Evolutionary conservation across 2,797 vertebrate species (phyloP).

Genomic region (Mus caroli): DNA sequence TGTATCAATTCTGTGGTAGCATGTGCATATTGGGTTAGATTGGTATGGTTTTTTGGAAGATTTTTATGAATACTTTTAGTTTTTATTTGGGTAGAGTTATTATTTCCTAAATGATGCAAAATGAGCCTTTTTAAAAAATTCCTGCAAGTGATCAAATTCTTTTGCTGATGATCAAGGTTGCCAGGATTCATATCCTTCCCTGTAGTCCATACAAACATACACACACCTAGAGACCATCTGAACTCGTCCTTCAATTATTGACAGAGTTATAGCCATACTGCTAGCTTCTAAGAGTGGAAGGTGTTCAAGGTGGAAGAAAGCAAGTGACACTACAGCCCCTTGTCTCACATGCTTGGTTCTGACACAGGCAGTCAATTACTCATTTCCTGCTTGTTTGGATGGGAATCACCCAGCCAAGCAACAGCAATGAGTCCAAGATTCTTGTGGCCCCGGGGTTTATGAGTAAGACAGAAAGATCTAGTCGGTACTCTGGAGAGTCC

Average conservation of each 20-base stretch:
- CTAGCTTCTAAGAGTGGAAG: slow-evolving; percentile 53
- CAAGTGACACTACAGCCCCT: background rate
- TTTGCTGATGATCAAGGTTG: slow-evolving; percentile 42
- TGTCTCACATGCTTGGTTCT: background rate
- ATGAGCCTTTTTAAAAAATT: background rate
- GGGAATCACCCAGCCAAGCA: slow-evolving; percentile 8
- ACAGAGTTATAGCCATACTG: slow-evolving; percentile 47
- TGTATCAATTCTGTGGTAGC: background rate
- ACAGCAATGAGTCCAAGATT: background rate
- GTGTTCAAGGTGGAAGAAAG: background rate
- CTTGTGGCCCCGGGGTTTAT: slow-evolving; percentile 5
- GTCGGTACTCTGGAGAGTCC: background rate
- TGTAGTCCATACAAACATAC: background rate
- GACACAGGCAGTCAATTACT: slow-evolving; percentile 39
- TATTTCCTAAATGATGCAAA: slow-evolving; percentile 21
- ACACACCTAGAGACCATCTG: background rate
- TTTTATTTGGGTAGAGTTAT: slow-evolving; percentile 21
- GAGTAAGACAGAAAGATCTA: background rate
- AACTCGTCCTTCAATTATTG: slow-evolving; percentile 64
- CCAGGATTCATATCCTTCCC: background rate
- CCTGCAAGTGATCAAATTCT: background rate
- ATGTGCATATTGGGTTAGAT: background rate
- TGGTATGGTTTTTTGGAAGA: background rate
- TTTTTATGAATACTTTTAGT: slow-evolving; percentile 10
- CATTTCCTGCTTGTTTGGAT: slow-evolving; percentile 60